Conservation (phyloP, 2,888 invertebrate genomes). For the Phortica magna region DNA sequence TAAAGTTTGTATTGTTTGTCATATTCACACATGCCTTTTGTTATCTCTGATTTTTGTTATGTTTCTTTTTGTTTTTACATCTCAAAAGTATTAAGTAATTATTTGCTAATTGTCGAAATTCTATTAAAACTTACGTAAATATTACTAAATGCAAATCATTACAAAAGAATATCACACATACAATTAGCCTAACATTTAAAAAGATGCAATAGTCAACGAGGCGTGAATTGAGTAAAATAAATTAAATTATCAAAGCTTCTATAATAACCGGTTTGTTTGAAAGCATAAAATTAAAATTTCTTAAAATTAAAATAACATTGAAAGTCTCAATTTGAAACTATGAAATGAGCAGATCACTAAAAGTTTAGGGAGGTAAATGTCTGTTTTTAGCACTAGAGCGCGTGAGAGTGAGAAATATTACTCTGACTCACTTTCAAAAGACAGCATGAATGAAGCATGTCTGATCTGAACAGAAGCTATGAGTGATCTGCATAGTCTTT, state of each 20-base stretch:
- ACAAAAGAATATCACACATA: not conserved
- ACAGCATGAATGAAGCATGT: too few relatives aligned
- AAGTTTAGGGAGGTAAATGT: too few relatives aligned
- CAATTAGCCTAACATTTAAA: not conserved
- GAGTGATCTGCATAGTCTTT: too few relatives aligned
- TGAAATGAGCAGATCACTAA: too few relatives aligned
- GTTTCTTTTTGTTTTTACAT: conserved; percentile 6
- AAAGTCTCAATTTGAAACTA: too few relatives aligned
- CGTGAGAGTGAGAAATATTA: too few relatives aligned
- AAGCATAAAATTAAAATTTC: not conserved
- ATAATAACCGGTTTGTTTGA: not conserved
- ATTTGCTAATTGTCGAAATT: conserved; percentile 11
- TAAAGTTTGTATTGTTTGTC: not conserved
- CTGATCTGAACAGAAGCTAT: too few relatives aligned
- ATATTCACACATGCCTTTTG: not conserved
- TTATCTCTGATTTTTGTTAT: not conserved
- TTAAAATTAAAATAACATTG: not conserved
- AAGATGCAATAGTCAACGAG: too few relatives aligned
- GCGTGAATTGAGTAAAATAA: too few relatives aligned
- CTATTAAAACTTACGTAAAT: conserved; percentile 1
- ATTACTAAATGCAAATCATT: not conserved
- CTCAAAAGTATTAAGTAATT: conserved; percentile 12
- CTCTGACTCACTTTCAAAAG: too few relatives aligned
- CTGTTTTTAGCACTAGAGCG: too few relatives aligned
- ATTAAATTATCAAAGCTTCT: too few relatives aligned